Conservation (phyloP, 2,888 invertebrate genomes). For the Chymomyza fuscimana region DNA sequence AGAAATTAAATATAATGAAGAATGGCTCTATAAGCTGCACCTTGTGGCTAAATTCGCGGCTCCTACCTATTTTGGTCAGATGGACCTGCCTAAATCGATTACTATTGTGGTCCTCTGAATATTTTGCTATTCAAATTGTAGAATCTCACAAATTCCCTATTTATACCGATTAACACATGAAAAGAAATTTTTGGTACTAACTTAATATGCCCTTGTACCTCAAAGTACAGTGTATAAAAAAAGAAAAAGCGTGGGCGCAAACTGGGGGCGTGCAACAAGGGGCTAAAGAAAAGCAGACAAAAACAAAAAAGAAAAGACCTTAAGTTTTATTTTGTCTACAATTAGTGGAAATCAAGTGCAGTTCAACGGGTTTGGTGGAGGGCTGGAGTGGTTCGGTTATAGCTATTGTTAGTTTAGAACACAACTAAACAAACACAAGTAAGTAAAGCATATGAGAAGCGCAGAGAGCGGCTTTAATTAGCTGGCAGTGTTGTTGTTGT, state of each 20-base stretch:
- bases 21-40: too few species aligned
- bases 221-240: not conserved
- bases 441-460: not conserved
- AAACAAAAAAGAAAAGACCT: slow-evolving; percentile 7
- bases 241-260: slow-evolving; percentile 16
- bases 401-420: not conserved
- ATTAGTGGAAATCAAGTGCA: not conserved
- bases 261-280: not conserved
- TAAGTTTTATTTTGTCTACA: not conserved
- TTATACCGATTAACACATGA: too few species aligned
- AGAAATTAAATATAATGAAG: too few species aligned
- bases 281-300: slow-evolving; percentile 11
- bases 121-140: too few species aligned
- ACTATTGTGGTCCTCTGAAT: too few species aligned
- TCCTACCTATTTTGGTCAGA: too few species aligned
- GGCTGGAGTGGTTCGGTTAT: not conserved
- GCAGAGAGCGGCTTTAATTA: slow-evolving; percentile 1
- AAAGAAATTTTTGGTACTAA: too few species aligned
- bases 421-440: not conserved
- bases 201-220: too few species aligned
- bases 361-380: not conserved
- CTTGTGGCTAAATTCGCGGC: too few species aligned
- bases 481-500: not conserved
- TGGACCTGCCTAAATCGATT: too few species aligned
- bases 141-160: too few species aligned